phyloP scores from a whole-genome alignment of 2,888 invertebrate species.

The Lithophane leautieri region DNA sequence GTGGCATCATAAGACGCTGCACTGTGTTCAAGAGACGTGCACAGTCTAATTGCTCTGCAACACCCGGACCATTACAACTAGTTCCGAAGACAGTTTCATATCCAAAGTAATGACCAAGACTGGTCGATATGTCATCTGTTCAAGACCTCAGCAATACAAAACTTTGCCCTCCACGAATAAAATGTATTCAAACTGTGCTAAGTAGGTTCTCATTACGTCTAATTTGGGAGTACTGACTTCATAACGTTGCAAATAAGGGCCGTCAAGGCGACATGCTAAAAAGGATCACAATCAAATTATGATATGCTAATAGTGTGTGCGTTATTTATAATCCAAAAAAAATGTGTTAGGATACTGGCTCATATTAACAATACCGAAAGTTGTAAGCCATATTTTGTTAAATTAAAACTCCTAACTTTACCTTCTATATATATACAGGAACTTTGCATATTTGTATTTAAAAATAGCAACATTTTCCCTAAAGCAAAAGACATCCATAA shows the following conservation, averaged over 20 bases:
- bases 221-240: slow-evolving; percentile 22
- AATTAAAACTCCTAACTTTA: no score
- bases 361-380: no score
- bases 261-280: slow-evolving; percentile 45
- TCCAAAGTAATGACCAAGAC: slow-evolving; percentile 7
- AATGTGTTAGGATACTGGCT: no score
- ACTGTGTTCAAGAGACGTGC: slow-evolving; percentile 3
- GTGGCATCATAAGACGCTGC: neutral
- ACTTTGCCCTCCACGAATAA: neutral
- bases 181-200: slow-evolving; percentile 22
- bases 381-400: no score
- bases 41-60: slow-evolving; percentile 20
- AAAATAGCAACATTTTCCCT: no score
- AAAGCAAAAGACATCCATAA: no score
- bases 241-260: slow-evolving; percentile 31
- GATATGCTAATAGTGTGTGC: slow-evolving; percentile 25
- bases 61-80: slow-evolving; percentile 6
- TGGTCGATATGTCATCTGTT: slow-evolving; percentile 7
- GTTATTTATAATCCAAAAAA: no score
- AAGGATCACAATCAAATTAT: slow-evolving; percentile 44
- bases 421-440: no score
- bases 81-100: slow-evolving; percentile 11
- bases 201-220: slow-evolving; percentile 14
- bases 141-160: neutral
- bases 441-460: no score